Conservation (phyloP, 2,797 vertebrate species). For the Crocodylus rhombifer region DNA sequence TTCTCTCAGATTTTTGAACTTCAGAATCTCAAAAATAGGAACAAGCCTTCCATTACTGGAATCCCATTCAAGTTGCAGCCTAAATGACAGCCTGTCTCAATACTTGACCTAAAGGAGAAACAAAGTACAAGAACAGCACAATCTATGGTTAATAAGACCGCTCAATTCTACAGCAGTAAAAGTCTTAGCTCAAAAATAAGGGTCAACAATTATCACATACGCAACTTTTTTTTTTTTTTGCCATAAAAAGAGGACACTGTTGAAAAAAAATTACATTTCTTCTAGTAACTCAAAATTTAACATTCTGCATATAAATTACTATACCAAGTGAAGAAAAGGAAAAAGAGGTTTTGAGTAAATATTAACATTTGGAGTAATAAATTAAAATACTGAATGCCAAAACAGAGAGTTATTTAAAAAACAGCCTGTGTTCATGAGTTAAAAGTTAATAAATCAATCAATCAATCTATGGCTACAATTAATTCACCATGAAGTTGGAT, state of each 20-base stretch:
- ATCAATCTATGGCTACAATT: neutral
- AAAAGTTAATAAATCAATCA: neutral
- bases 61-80: fast-evolving
- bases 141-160: neutral
- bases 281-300: neutral
- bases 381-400: neutral
- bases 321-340: neutral
- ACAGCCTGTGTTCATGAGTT: neutral
- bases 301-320: neutral
- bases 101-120: neutral
- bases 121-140: neutral
- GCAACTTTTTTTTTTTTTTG: neutral
- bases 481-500: slow-evolving; percentile 16
- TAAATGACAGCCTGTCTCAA: neutral
- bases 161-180: neutral
- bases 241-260: neutral
- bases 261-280: neutral
- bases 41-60: neutral
- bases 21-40: neutral
- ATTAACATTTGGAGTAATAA: fast-evolving
- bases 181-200: neutral
- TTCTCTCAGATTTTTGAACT: neutral
- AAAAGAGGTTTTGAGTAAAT: slow-evolving; percentile 19
- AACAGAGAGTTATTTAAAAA: neutral
- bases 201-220: neutral